Base-by-base conservation (phyloP, 2,797 vertebrate species). In the Pangasius sanitwongsei region DNA sequence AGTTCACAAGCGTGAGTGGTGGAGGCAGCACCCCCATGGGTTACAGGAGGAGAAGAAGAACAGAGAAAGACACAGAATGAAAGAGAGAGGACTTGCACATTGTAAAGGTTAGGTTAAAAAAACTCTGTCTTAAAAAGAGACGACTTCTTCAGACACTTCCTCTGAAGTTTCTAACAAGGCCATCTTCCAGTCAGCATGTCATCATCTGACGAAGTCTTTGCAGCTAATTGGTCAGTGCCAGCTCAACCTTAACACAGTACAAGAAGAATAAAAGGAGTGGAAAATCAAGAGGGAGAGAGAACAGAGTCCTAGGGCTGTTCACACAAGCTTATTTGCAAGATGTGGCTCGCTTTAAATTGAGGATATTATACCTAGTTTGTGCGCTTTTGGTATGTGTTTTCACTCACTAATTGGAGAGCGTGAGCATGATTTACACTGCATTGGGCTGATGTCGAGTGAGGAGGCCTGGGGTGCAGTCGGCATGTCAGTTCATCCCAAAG, bases 161-260 rank as follows among this genome's bases (percentile, higher is more conserved):
- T 89, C 28, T 41, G 53, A 81, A 83, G 82, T 86, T 89, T 78
- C 89, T 75, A 86, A 86, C 88, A 61, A 63, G 86, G 80, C 86
- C 65, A 81, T 65, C 63, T 84, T 65, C 69, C 85, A 70, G 78
- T 78, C 88, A 65, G 34, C 44, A 28, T 86, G 85, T 59, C 83
- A 87, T 91, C 72, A 87, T 75, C 57, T 84, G 80, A 90, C 41
- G 72, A 70, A 61, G 65, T 72, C 74, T 83, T 90, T 86, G 87
- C 77, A 82, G 41, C 87, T 92, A 90, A 90, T 90, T 92, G 87
- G 85, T 87, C 75, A 87, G 87, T 37, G 57, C 41, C 74, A 61
- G 41, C 80, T 89, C 25, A 72, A 86, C 41, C 78, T 89, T 90
- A 88, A 67, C 78, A 87, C 59, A 37, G 44, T 67, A 50, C 25